These are phyloP conservation scores for Chauna torquata DNA, from an alignment of 2,113 vertebrate genomes.

Conservation along the genomic window DNA sequence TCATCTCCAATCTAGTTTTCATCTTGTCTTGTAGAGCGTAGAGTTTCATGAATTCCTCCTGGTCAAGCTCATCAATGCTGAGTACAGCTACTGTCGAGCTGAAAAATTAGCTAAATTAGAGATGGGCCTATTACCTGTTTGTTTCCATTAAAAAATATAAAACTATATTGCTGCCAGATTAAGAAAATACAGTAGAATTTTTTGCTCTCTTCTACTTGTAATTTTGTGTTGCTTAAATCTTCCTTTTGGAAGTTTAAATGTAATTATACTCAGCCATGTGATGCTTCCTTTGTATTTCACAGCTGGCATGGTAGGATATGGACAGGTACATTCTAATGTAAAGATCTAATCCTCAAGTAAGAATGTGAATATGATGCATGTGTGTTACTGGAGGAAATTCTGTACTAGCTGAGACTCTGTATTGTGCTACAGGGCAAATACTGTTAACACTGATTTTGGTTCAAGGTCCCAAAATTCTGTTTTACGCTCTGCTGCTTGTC, in stretches of 20 bases:
- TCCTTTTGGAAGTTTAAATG: neutral
- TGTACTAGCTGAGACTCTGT: neutral
- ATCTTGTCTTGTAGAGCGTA: constrained; percentile 68
- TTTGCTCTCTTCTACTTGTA: neutral
- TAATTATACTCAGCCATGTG: neutral
- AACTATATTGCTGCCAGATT: neutral
- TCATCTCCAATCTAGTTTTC: neutral
- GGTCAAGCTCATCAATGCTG: constrained; percentile 91
- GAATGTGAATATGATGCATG: neutral
- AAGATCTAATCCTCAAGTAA: neutral
- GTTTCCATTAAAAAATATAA: neutral
- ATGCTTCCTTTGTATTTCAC: neutral
- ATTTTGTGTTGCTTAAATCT: neutral
- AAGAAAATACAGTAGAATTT: neutral
- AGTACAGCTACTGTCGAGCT: constrained; percentile 89
- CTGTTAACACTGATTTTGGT: neutral
- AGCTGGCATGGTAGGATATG: neutral
- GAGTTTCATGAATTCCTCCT: constrained; percentile 87
- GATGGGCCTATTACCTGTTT: constrained; percentile 62
- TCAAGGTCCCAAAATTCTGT: neutral
- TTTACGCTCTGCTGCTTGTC: neutral
- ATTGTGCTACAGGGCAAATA: neutral
- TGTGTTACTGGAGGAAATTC: neutral
- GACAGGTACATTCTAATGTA: neutral
- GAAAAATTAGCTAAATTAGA: constrained; percentile 88